These are phyloP conservation scores for Channa striata DNA, from an alignment of 2,797 vertebrate species.

Conservation along the genomic window DNA sequence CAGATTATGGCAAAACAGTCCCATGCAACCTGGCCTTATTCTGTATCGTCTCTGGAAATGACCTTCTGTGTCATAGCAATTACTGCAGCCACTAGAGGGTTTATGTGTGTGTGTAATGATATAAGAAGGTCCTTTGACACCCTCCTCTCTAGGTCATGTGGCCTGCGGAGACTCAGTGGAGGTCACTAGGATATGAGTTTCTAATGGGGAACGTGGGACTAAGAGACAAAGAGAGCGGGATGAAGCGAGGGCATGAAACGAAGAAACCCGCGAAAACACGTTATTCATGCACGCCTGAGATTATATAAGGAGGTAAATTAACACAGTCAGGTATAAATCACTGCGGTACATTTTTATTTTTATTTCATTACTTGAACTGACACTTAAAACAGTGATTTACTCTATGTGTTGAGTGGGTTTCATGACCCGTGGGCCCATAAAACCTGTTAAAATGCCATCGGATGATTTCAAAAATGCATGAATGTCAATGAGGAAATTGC, in stretches of 20 bases:
- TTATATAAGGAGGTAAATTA: constrained; percentile 24
- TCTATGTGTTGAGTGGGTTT: constrained; percentile 18
- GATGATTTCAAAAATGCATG: constrained; percentile 56
- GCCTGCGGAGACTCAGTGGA: constrained; percentile 75
- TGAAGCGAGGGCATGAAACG: constrained; percentile 11
- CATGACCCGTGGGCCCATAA: constrained; percentile 53
- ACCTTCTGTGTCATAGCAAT: constrained; percentile 81
- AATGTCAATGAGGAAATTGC: constrained; percentile 68
- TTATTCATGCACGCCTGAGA: neutral
- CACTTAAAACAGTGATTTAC: constrained; percentile 52
- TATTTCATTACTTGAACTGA: constrained; percentile 44
- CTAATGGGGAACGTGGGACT: constrained; percentile 74
- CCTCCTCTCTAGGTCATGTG: constrained; percentile 73
- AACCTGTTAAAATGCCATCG: constrained; percentile 51
- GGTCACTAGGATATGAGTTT: constrained; percentile 75
- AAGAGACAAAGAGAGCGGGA: constrained; percentile 14
- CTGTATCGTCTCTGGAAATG: constrained; percentile 74
- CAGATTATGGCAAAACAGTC: constrained; percentile 70
- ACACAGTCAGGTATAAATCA: constrained; percentile 41
- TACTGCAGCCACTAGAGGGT: constrained; percentile 73
- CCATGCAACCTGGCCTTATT: constrained; percentile 75
- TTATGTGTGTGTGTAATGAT: constrained; percentile 65
- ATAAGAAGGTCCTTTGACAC: constrained; percentile 77
- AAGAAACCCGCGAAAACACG: neutral
- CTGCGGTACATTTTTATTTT: constrained; percentile 22